Evolutionary conservation across 1,140 invertebrate species (phyloP), one percentile per base, ranked within the genome.

Genomic region (Drosophila pectinifera): DNA sequence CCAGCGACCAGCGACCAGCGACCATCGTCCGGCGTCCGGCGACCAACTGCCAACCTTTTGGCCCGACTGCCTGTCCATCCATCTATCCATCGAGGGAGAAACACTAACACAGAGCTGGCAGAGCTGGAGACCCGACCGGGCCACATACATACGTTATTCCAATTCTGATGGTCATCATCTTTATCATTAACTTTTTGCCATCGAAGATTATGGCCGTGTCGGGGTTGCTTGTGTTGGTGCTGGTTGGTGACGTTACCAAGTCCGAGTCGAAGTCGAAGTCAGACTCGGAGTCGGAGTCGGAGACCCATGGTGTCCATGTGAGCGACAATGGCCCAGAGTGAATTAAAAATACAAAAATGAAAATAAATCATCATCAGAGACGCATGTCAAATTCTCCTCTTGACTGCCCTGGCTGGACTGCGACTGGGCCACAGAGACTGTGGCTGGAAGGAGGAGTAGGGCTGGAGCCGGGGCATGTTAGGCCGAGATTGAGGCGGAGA

Each of bases 291-390:
- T 8, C 2, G 48, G 51, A 38, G 24, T 26, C 38, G 38, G 26
- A 18, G 42, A 39, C 18, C 54, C 20, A 42, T 65, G 53, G 41
- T 48, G 62, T 70, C 56, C 72, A 70, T 78, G 76, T 77, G 76
- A 80, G 73, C 79, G 79, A 81, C 79, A 81, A 82, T 82, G 80
- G 79, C 79, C 79, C 80, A 82, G 80, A 82, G 80, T 81, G 80
- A 82, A 82, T 82, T 82, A 81, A 82, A 82, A 82, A 82, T 78
- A 82, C 73, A 81, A 82, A 81, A 82, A 81, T 78, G 80, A 82
- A 82, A 81, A 82, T 82, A 82, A 82, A 82, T 82, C 80, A 82
- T 82, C 80, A 82, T 82, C 80, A 82, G 80, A 81, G 78, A 81
- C 80, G 80, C 80, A 82, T 82, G 80, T 82, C 80, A 82, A 82